Conservation (phyloP, 2,888 invertebrate species). For the Dryocosmus kuriphilus region DNA sequence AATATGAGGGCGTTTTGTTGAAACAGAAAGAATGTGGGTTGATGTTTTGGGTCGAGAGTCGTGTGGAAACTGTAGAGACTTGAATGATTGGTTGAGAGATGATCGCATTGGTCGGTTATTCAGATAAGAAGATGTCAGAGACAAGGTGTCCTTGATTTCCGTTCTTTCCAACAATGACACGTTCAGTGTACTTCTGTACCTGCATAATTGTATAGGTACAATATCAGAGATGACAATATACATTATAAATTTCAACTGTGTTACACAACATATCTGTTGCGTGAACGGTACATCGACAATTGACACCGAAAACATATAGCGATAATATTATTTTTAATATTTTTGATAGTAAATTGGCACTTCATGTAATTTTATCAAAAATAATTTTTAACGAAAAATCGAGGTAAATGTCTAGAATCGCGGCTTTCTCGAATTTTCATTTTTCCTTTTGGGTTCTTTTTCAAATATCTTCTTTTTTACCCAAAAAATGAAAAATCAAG, state of each 20-base stretch:
- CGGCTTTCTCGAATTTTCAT: no score
- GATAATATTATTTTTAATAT: not conserved
- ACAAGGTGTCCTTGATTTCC: slow-evolving; percentile 17
- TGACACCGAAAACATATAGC: not conserved
- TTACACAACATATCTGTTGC: not conserved
- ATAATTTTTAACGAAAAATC: no score
- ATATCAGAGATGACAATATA: no score
- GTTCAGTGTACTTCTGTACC: not conserved
- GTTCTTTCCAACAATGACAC: not conserved
- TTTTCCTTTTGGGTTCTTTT: no score
- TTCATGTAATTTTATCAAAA: no score
- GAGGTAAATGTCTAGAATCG: no score
- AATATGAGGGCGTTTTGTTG: slow-evolving; percentile 34
- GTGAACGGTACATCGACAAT: not conserved
- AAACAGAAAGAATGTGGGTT: slow-evolving; percentile 21
- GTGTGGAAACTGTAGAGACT: slow-evolving; percentile 31
- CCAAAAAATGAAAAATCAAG: no score
- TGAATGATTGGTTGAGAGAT: slow-evolving; percentile 25
- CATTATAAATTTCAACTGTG: not conserved
- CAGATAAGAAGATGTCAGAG: slow-evolving; percentile 19
- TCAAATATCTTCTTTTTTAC: no score
- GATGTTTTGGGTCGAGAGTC: slow-evolving; percentile 11
- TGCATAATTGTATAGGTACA: not conserved
- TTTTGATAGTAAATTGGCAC: not conserved
- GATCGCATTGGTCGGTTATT: slow-evolving; percentile 10